Evolutionary conservation across 2,113 vertebrate genomes (phyloP).

Genomic region (Synchiropus splendidus): DNA sequence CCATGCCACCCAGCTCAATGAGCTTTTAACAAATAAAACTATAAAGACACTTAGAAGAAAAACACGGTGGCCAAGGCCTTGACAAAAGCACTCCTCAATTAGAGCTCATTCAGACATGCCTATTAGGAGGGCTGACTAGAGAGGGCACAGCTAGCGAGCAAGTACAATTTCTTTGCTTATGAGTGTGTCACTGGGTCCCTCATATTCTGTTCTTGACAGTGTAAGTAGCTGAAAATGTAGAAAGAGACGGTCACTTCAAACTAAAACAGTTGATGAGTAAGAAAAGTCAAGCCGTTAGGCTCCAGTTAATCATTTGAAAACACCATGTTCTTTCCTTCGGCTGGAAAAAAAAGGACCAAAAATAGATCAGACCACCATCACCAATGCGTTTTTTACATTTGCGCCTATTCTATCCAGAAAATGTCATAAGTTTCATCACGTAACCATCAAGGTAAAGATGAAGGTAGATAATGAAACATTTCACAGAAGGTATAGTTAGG

Average conservation of each 20-base stretch:
- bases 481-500: too few species aligned
- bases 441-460: too few species aligned
- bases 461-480: too few species aligned
- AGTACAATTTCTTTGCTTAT: conserved; percentile 36
- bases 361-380: conserved; percentile 23
- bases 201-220: conserved; percentile 38
- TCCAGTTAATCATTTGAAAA: conserved; percentile 39
- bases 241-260: conserved; percentile 8
- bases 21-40: conserved; percentile 38
- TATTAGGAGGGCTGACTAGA: conserved; percentile 51
- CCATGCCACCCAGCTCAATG: conserved; percentile 26
- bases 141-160: conserved; percentile 48
- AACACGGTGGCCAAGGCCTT: conserved; percentile 41
- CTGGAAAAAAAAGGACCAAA: conserved; percentile 27
- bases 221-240: conserved; percentile 32
- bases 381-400: not conserved
- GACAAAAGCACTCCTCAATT: conserved; percentile 57
- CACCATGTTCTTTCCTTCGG: conserved; percentile 21
- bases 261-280: conserved; percentile 13
- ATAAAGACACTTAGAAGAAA: conserved; percentile 39
- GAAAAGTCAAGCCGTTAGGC: conserved; percentile 18
- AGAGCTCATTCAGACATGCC: conserved; percentile 61
- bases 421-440: too few species aligned
- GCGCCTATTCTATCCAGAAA: too few species aligned
- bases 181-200: conserved; percentile 33